Conservation (phyloP, 2,888 invertebrate species). For the Deilephila elpenor region DNA sequence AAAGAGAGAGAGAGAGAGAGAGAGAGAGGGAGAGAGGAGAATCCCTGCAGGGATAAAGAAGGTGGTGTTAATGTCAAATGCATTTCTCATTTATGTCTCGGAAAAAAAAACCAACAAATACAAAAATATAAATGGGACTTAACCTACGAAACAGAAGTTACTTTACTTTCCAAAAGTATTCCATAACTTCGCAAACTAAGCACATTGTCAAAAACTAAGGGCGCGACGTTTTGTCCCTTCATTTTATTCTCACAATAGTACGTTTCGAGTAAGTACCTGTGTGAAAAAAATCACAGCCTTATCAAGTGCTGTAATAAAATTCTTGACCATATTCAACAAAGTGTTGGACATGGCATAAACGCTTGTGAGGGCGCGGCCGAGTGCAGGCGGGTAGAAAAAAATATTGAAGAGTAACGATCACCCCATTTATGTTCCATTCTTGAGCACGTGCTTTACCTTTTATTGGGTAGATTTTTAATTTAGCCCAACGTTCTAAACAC, state of each 20-base stretch:
- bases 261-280: conserved; percentile 28
- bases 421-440: no score
- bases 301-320: conserved; percentile 61
- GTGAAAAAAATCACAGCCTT: conserved; percentile 45
- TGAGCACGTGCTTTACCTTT: no score
- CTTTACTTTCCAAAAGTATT: not conserved
- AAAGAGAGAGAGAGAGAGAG: no score
- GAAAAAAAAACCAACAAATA: not conserved
- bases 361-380: conserved; percentile 36
- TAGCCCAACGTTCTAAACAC: no score
- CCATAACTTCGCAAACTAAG: not conserved
- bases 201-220: conserved; percentile 18
- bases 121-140: not conserved
- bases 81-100: no score
- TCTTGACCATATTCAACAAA: conserved; percentile 60
- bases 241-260: conserved; percentile 25
- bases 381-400: conserved; percentile 32
- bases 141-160: not conserved
- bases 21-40: no score
- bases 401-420: not conserved
- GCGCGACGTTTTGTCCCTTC: conserved; percentile 28
- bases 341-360: conserved; percentile 54
- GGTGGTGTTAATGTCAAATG: no score
- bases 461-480: no score
- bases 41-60: no score